Evolutionary conservation across 2,888 invertebrate species (phyloP), one percentile per base, ranked within the genome.

Genomic region (Charanyca ferruginea): DNA sequence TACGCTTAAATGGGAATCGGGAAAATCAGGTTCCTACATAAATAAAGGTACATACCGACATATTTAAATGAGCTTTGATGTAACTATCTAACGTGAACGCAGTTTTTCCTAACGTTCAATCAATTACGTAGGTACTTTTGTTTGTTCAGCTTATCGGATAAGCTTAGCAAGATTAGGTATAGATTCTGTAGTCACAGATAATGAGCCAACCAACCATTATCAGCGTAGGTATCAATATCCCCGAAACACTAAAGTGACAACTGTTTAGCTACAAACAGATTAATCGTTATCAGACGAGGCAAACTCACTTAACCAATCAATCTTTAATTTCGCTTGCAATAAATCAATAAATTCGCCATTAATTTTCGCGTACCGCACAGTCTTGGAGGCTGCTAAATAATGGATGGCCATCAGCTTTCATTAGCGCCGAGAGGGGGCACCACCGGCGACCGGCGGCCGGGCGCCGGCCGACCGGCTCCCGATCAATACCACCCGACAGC

Each of bases 311-410:
- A 85, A 82, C 85, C 85, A 89, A 93, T 93, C 92, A 91, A 93
- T 93, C 90, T 92, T 91, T 92, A 92, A 92, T 92, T 92, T 90
- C 85, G 87, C 87, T 86, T 87, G 90, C 91, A 89, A 93, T 94
- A 91, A 94, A 94, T 94, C 94, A 94, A 95, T 94, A 93, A 91
- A 92, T 92, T 89, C 86, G 87, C 91, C 92, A 94, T 94, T 93
- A 93, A 94, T 94, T 93, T 82, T 93, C 87, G 90, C 91, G 89
- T 85, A 90, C 90, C 88, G 85, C 88, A 87, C 89, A 83, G 89
- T 91, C 91, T 92, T 88, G 87, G 92, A 90, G 88, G 91, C 90
- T 92, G 92, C 91, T 94, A 92, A 94, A 94, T 95, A 94, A 95
- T 94, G 93, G 92, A 94, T 92, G 88, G 87, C 91, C 90, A 94